These are phyloP conservation scores for Zosterops hypoxanthus DNA, from an alignment of 2,113 vertebrate genomes.

Conservation along the genomic window DNA sequence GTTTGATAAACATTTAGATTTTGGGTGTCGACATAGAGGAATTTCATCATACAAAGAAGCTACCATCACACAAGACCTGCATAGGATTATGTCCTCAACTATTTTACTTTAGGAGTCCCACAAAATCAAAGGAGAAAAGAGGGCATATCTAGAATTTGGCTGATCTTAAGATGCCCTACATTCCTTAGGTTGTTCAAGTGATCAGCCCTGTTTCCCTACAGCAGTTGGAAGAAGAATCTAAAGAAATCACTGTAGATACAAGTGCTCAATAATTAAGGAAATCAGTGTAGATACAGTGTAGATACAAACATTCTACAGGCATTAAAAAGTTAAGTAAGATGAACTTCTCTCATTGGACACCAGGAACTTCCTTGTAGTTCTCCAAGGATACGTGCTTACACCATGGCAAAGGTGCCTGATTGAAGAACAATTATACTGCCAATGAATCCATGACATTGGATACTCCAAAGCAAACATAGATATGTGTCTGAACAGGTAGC, in stretches of 20 bases:
- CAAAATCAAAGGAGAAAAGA: background rate
- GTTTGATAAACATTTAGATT: background rate
- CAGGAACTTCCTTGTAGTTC: background rate
- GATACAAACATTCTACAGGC: background rate
- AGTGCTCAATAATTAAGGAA: background rate
- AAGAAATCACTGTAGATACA: background rate
- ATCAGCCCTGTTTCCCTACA: background rate
- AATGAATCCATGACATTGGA: background rate
- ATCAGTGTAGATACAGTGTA: background rate
- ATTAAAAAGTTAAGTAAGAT: background rate
- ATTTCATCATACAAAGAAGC: background rate
- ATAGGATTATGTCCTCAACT: background rate
- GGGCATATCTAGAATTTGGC: rapidly evolving
- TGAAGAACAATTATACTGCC: background rate
- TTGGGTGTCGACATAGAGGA: rapidly evolving
- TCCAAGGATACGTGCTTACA: background rate
- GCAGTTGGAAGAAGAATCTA: background rate
- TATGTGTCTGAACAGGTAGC: background rate
- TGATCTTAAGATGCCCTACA: background rate
- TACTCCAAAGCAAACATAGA: background rate
- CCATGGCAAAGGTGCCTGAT: background rate
- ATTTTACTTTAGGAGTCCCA: background rate
- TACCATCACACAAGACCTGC: background rate
- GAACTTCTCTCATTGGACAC: background rate
- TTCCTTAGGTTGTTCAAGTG: background rate